Conservation (phyloP, 2,797 vertebrate genomes). For the Harpagifer antarcticus region DNA sequence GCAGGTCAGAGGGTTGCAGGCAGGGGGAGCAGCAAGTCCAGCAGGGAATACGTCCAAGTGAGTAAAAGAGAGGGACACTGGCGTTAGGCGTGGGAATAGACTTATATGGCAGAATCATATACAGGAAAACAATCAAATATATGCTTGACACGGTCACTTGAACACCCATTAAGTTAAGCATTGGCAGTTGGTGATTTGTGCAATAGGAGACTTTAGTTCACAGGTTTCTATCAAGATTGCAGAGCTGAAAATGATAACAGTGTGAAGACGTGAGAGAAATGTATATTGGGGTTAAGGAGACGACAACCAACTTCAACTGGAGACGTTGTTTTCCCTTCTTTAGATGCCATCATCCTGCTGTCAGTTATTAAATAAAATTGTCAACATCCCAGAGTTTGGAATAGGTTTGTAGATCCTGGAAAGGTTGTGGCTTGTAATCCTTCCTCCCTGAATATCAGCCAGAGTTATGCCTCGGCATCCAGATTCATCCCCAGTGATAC, state of each 20-base stretch:
- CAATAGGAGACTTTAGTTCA: constrained; percentile 16
- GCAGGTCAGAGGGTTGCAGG: constrained; percentile 70
- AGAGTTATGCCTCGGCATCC: constrained; percentile 5
- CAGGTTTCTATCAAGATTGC: background rate
- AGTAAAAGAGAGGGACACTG: constrained; percentile 82
- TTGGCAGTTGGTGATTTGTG: constrained; percentile 16
- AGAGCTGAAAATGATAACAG: constrained; percentile 2
- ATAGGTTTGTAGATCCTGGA: background rate
- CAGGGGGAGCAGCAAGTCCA: constrained; percentile 77
- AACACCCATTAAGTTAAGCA: constrained; percentile 19
- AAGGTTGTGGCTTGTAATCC: background rate
- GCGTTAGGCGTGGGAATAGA: constrained; percentile 73
- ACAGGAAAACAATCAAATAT: constrained; percentile 4
- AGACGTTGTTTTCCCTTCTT: background rate
- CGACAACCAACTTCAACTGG: background rate
- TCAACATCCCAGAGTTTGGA: too few species aligned
- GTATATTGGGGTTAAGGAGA: background rate
- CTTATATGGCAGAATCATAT: constrained; percentile 23
- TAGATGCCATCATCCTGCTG: background rate
- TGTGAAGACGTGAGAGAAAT: background rate
- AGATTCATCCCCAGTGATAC: background rate
- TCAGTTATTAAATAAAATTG: background rate
- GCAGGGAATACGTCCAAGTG: constrained; percentile 62
- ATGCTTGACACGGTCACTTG: constrained; percentile 24
- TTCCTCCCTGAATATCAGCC: background rate